Evolutionary conservation across 2,113 vertebrate genomes (phyloP).

Genomic region (Romanogobio albipinnatus): DNA sequence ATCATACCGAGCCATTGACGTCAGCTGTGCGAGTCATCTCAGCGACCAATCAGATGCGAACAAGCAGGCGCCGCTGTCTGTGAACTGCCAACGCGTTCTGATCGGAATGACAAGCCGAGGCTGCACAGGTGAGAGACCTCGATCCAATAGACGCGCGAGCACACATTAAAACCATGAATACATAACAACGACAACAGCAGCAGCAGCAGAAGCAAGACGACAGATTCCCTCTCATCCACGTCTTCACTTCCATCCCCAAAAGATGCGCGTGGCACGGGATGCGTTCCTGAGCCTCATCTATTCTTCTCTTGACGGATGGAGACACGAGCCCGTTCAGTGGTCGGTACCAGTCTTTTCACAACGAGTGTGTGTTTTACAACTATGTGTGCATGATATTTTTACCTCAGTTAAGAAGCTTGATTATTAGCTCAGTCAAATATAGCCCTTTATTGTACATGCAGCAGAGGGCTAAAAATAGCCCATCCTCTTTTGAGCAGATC

Average conservation of each 20-base stretch:
- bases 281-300: slow-evolving; percentile 24
- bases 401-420: not conserved
- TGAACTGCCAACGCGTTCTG: slow-evolving; percentile 48
- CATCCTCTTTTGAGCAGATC: not conserved
- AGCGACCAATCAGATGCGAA: slow-evolving; percentile 48
- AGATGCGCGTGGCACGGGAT: slow-evolving; percentile 5
- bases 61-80: slow-evolving; percentile 49
- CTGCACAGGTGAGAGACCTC: slow-evolving; percentile 17
- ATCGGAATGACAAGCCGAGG: slow-evolving; percentile 49
- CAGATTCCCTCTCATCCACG: not conserved
- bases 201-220: not conserved
- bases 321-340: slow-evolving; percentile 32
- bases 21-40: slow-evolving; percentile 45
- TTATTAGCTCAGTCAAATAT: not conserved
- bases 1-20: slow-evolving; percentile 49
- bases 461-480: slow-evolving; percentile 42
- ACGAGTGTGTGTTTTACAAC: not conserved
- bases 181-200: not conserved
- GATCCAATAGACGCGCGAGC: not conserved
- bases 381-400: not conserved
- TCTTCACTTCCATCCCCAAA: not conserved
- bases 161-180: not conserved
- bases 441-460: not conserved
- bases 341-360: slow-evolving; percentile 33
- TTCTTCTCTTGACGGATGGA: slow-evolving; percentile 53